Evolutionary conservation across 2,888 invertebrate species (phyloP), one percentile per base, ranked within the genome.

Genomic region (Acanthosepion esculentum): DNA sequence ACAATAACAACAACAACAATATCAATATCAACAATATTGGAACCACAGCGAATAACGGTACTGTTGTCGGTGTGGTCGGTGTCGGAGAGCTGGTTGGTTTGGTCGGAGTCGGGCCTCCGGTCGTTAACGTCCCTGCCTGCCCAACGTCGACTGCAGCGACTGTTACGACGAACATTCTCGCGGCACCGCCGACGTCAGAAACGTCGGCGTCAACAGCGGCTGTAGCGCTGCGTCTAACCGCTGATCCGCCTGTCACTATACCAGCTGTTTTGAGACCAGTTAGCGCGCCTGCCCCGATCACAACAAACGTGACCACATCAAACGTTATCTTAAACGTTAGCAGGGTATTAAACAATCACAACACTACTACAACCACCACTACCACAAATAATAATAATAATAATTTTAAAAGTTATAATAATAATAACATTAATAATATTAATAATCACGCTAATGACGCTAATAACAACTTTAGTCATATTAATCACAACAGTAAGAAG

Each of bases 1-100:
- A 92, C 92, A 92, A 92, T 26, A 93, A 48, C 48, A 93, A 93
- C 50, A 92, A 48, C 41, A 93, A 93, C 12, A 93, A 53, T 53
- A 50, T 6, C 18, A 48, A 93, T 29, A 50, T n/a, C 29, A 93
- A 26, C 50, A 93, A 48, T 93, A 93, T 53, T 50, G 53, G n/a
- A 29, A 93, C 48, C 10, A 50, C 48, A 18, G 15, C n/a, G 1
- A 93, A 48, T 48, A 48, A 48, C 53, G 18, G n/a, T 26, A 93
- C 48, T 7, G 78, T 78, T n/a, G n/a, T 78, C 78, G 78, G 78
- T n/a, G 78, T 78, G 78, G 78, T 78, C n/a, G 78, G 78, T 33
- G 78, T 78, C 4, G 78, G 78, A 78, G 78, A 78, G n/a, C n/a
- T 78, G 7, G 78, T 78, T 78, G 78, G 78, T n/a, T n/a, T 78